Percentiles rank a stretch among this genome's conserved stretches.
These are phyloP conservation scores for Heliconius hortense DNA, from an alignment of 2,888 invertebrate species.

Conservation along the genomic window DNA sequence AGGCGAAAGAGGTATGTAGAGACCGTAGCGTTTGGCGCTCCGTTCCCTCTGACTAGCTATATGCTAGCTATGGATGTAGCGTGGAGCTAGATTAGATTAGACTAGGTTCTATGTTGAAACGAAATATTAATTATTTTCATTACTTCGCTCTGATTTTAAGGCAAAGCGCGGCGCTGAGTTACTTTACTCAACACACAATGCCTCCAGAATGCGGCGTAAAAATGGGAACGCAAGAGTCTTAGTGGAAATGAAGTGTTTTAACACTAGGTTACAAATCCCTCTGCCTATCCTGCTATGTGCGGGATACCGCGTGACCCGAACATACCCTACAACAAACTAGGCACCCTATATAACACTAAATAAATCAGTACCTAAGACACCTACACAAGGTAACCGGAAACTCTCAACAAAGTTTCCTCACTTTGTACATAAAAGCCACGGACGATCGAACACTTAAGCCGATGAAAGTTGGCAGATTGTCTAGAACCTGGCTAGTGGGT, in stretches of 20 bases:
- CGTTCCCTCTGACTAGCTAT: no score
- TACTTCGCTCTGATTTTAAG: neutral
- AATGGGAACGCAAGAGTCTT: neutral
- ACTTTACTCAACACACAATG: neutral
- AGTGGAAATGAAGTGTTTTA: neutral
- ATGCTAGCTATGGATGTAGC: no score
- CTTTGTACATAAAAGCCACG: constrained; percentile 35
- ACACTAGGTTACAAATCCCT: neutral
- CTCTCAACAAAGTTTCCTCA: constrained; percentile 30
- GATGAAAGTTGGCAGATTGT: constrained; percentile 40
- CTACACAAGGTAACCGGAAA: constrained; percentile 11
- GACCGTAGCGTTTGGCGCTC: no score
- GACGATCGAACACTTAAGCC: constrained; percentile 41
- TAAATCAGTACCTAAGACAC: constrained; percentile 9
- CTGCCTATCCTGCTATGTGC: no score
- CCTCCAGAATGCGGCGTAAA: neutral
- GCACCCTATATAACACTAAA: neutral
- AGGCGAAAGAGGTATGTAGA: no score
- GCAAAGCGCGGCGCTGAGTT: neutral
- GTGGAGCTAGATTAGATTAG: no score
- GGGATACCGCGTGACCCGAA: no score
- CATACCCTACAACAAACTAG: neutral
- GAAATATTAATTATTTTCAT: neutral
- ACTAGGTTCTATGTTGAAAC: no score
- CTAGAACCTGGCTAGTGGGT: constrained; percentile 28